phyloP scores from a whole-genome alignment of 2,797 vertebrate genomes.

The Lepilemur septentrionalis region DNA sequence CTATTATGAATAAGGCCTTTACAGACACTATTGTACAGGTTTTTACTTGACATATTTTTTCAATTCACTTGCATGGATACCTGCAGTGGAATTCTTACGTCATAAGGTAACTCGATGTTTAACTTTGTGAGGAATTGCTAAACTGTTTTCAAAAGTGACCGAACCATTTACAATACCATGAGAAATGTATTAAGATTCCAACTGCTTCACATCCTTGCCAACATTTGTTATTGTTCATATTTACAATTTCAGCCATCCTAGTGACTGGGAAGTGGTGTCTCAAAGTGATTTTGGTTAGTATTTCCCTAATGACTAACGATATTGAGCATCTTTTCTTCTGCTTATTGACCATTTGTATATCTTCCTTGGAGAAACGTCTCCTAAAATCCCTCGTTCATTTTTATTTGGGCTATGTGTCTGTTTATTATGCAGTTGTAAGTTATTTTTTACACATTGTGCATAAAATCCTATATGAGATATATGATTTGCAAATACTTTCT shows the following conservation, averaged over 20 bases:
- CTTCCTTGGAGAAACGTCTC: neutral
- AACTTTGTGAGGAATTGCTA: neutral
- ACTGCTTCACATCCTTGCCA: neutral
- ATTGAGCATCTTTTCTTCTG: neutral
- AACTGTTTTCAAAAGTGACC: neutral
- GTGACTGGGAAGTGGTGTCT: neutral
- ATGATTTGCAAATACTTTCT: neutral
- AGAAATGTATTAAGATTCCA: neutral
- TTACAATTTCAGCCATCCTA: neutral
- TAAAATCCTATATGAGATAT: neutral
- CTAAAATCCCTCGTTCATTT: neutral
- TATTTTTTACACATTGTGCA: neutral
- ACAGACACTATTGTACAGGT: neutral
- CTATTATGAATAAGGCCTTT: neutral
- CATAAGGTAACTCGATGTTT: neutral
- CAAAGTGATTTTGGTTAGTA: neutral
- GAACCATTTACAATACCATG: neutral
- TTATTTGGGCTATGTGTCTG: neutral
- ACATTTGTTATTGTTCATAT: neutral
- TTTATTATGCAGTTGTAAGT: neutral
- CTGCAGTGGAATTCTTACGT: neutral
- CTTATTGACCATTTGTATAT: neutral
- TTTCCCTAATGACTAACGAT: neutral
- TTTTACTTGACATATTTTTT: neutral
- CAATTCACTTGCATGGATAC: neutral